Percentiles rank a stretch among this genome's conserved stretches.
Conservation (phyloP, 2,888 invertebrate genomes). For the Acanthosoma haemorrhoidale region DNA sequence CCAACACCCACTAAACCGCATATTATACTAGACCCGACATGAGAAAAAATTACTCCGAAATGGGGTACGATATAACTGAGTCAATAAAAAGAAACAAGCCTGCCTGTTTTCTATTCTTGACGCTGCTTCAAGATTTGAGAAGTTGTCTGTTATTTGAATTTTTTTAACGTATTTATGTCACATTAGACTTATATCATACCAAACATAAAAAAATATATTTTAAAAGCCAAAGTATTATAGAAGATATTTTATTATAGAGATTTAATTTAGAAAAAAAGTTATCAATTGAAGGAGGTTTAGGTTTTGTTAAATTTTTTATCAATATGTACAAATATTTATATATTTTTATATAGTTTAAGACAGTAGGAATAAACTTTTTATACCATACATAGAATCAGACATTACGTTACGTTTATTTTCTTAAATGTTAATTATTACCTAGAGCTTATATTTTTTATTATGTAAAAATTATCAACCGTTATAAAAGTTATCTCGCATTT, state of each 20-base stretch:
- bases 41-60: neutral
- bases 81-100: neutral
- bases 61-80: neutral
- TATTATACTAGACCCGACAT: conserved; percentile 16
- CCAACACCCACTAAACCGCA: conserved; percentile 23
- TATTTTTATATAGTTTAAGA: conserved; percentile 5
- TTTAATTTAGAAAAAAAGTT: neutral
- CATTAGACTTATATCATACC: neutral
- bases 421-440: too few relatives aligned
- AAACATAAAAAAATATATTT: conserved; percentile 7
- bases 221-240: conserved; percentile 10
- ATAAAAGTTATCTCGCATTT: too few relatives aligned
- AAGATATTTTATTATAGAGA: conserved; percentile 1
- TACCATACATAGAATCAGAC: too few relatives aligned
- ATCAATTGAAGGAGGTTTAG: neutral
- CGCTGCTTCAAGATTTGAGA: neutral
- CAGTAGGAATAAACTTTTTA: too few relatives aligned
- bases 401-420: too few relatives aligned
- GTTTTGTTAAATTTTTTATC: neutral
- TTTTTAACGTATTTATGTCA: neutral
- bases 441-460: too few relatives aligned
- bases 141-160: neutral
- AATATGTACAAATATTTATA: neutral
- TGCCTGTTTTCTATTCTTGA: neutral
- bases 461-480: too few relatives aligned